Evolutionary conservation across 2,888 invertebrate genomes (phyloP).

Genomic region (Blomia tropicalis): DNA sequence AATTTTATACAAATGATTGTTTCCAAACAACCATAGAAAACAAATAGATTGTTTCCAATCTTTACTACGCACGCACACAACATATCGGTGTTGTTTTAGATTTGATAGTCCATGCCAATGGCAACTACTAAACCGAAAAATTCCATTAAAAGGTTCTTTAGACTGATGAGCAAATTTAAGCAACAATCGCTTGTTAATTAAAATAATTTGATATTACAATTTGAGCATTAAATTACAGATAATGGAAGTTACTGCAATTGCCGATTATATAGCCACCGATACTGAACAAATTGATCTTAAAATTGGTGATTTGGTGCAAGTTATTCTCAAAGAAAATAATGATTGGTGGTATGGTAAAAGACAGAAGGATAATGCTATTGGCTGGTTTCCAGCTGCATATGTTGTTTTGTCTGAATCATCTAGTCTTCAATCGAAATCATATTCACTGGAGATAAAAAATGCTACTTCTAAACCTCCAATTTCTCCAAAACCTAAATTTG

Average conservation of each 20-base stretch:
- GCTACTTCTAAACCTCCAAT: neutral
- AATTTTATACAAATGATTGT: too few relatives aligned
- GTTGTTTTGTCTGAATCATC: neutral
- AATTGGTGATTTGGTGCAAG: neutral
- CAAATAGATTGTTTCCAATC: too few relatives aligned
- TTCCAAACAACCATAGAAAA: too few relatives aligned
- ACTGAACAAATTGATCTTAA: neutral
- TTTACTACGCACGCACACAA: too few relatives aligned
- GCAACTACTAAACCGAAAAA: too few relatives aligned
- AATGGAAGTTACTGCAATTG: neutral
- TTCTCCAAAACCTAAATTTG: neutral
- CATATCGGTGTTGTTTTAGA: too few relatives aligned
- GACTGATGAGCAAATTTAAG: too few relatives aligned
- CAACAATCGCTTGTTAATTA: too few relatives aligned
- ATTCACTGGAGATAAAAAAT: too few relatives aligned
- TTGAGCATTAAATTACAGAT: neutral
- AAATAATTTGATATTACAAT: neutral
- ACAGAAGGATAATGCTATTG: neutral
- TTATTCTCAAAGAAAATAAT: neutral
- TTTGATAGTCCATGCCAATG: too few relatives aligned
- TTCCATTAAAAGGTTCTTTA: too few relatives aligned
- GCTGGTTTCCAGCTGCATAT: slow-evolving; percentile 1
- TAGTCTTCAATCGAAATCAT: too few relatives aligned
- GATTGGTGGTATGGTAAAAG: neutral
- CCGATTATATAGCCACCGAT: neutral